A percentile compares a stretch with the other conserved stretches of the same genome.
These are phyloP conservation scores for Oxyura jamaicensis DNA, from an alignment of 2,113 vertebrate species.

Conservation along the genomic window DNA sequence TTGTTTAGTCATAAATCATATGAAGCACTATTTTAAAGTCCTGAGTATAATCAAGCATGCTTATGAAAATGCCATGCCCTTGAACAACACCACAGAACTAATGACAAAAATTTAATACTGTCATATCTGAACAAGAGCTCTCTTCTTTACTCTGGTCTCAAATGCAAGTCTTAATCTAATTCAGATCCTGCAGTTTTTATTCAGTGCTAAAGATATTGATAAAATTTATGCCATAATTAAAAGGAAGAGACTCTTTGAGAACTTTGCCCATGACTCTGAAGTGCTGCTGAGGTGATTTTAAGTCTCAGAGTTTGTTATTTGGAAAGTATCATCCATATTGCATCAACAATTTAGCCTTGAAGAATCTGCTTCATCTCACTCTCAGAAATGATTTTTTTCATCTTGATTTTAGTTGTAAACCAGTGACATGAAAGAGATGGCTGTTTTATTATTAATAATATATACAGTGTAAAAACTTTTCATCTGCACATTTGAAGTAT, in stretches of 20 bases:
- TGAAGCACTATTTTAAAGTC: background rate
- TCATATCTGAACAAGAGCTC: background rate
- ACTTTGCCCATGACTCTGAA: background rate
- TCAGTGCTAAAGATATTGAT: background rate
- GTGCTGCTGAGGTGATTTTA: background rate
- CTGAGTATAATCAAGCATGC: background rate
- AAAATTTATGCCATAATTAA: background rate
- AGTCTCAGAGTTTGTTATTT: background rate
- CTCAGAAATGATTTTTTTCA: background rate
- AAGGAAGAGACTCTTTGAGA: background rate
- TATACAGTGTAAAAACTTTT: background rate
- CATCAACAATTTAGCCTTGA: background rate
- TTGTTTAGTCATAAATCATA: background rate
- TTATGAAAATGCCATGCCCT: background rate
- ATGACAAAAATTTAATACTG: background rate
- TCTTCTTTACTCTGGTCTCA: background rate
- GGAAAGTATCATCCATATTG: background rate
- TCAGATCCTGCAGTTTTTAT: background rate
- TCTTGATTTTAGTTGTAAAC: background rate
- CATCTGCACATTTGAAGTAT: background rate
- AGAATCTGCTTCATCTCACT: background rate
- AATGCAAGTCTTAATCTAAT: background rate
- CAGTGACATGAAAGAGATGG: background rate
- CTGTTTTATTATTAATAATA: background rate
- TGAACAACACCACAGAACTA: background rate